These are phyloP conservation scores for Sipha maydis DNA, from an alignment of 2,888 invertebrate species.

Conservation along the genomic window DNA sequence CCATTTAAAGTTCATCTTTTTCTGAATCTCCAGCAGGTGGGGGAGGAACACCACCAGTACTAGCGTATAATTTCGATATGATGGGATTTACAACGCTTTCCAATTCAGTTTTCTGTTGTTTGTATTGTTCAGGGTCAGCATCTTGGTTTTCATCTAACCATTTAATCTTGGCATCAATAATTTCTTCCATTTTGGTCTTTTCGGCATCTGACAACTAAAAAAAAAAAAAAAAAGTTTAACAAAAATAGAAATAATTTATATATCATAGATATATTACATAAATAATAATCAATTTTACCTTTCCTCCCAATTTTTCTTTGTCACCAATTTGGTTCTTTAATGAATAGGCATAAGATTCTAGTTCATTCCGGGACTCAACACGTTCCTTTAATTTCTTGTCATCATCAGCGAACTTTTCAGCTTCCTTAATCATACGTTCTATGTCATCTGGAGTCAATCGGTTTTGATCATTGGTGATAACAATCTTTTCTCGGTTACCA, in stretches of 20 bases:
- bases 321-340: conserved; percentile 96
- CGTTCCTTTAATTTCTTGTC: conserved; percentile 96
- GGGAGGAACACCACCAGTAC: conserved; percentile 79
- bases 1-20: conserved; percentile 81
- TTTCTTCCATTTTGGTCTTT: conserved; percentile 92
- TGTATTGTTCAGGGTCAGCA: conserved; percentile 90
- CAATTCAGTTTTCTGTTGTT: conserved; percentile 93
- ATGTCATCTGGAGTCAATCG: conserved; percentile 97
- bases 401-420: conserved; percentile 98
- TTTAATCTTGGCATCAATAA: conserved; percentile 96
- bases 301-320: conserved; percentile 96
- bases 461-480: conserved; percentile 98
- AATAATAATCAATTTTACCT: conserved; percentile 69
- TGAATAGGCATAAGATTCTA: conserved; percentile 97
- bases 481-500: conserved; percentile 97
- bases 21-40: conserved; percentile 76
- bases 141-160: conserved; percentile 97
- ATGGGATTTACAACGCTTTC: conserved; percentile 97
- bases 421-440: conserved; percentile 98
- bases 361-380: conserved; percentile 95
- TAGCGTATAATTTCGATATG: conserved; percentile 94
- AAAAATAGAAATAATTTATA: not conserved
- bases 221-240: conserved; percentile 11
- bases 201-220: conserved; percentile 80
- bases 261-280: too few species aligned